Percentiles rank a stretch among this genome's conserved stretches.
Evolutionary conservation across 2,113 vertebrate genomes (phyloP).

Genomic region (Albula goreensis): DNA sequence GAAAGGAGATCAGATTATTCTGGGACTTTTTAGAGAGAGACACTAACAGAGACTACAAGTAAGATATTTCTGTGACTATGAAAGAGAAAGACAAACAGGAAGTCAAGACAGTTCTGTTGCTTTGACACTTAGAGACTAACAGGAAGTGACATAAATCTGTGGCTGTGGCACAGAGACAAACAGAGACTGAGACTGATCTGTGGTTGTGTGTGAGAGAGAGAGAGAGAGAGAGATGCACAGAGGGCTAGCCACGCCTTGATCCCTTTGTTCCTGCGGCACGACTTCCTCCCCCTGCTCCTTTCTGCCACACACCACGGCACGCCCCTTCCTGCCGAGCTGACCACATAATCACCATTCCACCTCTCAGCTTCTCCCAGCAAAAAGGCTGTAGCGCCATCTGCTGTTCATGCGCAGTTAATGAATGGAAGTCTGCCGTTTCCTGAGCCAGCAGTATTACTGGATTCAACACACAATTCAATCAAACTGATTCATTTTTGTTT

Average conservation of each 20-base stretch:
- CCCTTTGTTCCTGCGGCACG: not conserved
- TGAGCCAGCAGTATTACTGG: not conserved
- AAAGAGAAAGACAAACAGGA: too few species aligned
- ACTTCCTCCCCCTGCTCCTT: not conserved
- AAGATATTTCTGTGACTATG: too few species aligned
- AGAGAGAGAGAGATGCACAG: not conserved
- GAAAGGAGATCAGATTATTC: too few species aligned
- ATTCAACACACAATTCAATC: not conserved
- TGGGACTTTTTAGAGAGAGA: too few species aligned
- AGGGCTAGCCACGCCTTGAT: not conserved
- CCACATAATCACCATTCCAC: not conserved
- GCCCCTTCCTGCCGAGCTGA: conserved; percentile 11
- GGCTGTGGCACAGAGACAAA: too few species aligned
- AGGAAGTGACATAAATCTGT: too few species aligned
- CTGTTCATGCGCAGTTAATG: not conserved
- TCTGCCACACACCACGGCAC: not conserved
- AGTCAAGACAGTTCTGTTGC: too few species aligned
- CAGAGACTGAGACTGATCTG: too few species aligned
- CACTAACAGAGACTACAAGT: too few species aligned
- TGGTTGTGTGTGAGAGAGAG: too few species aligned
- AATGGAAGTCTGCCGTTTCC: not conserved
- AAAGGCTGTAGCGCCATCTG: not conserved
- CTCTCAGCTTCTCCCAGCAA: not conserved
- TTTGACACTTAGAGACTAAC: too few species aligned
- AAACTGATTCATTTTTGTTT: not conserved